These are phyloP conservation scores for Bothrops jararaca DNA, from an alignment of 2,113 vertebrate genomes.

Conservation along the genomic window DNA sequence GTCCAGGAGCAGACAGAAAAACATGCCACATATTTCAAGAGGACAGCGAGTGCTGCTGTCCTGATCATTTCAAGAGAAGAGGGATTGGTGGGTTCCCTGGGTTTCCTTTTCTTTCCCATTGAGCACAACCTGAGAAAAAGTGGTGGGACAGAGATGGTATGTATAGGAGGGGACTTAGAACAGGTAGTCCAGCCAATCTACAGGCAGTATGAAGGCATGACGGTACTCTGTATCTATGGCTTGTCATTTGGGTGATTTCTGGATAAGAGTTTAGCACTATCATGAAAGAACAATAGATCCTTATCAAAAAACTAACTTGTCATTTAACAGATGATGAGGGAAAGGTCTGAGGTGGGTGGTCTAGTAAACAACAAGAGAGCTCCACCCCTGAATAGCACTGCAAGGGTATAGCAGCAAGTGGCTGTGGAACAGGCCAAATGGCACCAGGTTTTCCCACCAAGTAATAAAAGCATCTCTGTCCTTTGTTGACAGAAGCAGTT, in stretches of 20 bases:
- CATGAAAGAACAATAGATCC: neutral
- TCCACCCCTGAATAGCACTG: neutral
- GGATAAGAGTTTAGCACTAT: neutral
- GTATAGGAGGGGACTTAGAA: neutral
- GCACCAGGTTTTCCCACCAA: neutral
- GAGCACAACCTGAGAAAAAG: neutral
- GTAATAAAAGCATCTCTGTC: neutral
- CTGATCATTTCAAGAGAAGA: neutral
- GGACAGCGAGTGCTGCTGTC: neutral
- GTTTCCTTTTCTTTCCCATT: neutral
- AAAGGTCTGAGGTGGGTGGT: neutral
- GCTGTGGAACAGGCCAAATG: neutral
- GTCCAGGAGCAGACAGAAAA: neutral
- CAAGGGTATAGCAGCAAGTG: neutral
- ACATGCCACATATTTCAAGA: neutral
- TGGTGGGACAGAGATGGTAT: neutral
- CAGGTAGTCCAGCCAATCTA: neutral
- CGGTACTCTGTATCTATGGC: neutral
- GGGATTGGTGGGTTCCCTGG: neutral
- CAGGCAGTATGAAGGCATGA: neutral
- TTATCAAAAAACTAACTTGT: neutral
- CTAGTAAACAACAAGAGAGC: neutral
- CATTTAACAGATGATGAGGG: neutral
- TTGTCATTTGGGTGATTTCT: neutral
- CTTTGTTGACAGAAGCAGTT: neutral